Percentiles rank a stretch among this genome's conserved stretches.
Evolutionary conservation across 2,113 vertebrate genomes (phyloP).

Genomic region (Ceyx melanurus): DNA sequence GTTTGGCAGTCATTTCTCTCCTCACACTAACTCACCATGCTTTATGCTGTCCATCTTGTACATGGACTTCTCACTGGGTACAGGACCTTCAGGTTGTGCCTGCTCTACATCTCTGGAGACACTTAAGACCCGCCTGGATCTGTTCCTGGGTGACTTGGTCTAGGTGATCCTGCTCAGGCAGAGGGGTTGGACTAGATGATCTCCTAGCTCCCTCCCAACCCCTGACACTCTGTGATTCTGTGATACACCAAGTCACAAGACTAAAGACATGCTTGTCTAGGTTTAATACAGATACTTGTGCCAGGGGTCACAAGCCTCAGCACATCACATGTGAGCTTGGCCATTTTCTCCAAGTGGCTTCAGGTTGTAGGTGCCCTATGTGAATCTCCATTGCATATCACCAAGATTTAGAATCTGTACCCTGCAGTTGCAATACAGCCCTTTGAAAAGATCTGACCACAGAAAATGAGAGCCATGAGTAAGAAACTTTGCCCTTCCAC

Average conservation of each 20-base stretch:
- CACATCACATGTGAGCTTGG: not conserved
- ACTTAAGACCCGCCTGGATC: too few species aligned
- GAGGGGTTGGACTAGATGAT: too few species aligned
- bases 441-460: not conserved
- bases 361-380: not conserved
- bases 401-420: not conserved
- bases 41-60: not conserved
- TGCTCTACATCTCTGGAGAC: not conserved
- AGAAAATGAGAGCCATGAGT: not conserved
- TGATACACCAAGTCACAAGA: not conserved
- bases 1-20: not conserved
- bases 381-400: not conserved
- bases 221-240: too few species aligned
- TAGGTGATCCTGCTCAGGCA: too few species aligned
- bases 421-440: not conserved
- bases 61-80: fast-evolving
- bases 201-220: too few species aligned
- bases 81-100: not conserved
- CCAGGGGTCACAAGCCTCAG: not conserved
- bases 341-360: not conserved
- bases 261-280: not conserved
- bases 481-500: not conserved
- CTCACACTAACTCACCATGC: not conserved
- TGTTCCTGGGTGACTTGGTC: too few species aligned
- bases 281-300: not conserved